Evolutionary conservation across 2,888 invertebrate genomes (phyloP), one percentile per base, ranked within the genome.

Genomic region (Graphium colonna): DNA sequence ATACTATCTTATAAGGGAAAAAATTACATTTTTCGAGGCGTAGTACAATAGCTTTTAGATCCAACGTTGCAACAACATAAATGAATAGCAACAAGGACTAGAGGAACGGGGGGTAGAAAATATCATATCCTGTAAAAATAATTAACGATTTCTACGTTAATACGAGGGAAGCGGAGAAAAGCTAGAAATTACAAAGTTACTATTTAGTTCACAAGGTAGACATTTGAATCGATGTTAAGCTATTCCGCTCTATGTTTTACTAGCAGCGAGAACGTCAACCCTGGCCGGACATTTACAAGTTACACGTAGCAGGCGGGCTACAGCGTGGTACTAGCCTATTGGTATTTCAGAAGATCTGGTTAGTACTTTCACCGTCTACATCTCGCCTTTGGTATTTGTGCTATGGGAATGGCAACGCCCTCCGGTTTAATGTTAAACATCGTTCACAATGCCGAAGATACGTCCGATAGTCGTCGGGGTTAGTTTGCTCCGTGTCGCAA

Each of bases 321-420:
- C 55, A 57, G 61, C 51, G 64, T 68, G 74, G 65, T 74, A 75
- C 77, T 74, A 69, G 67, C 67, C 65, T 68, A 71, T 74, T 67
- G 79, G 75, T 75, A 77, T 83, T 86, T 83, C 77, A 85, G 82
- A 69, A 73, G 71, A 75, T 71, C 71, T 69, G 68, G 69, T 68
- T 77, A 68, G 68, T 60, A 85, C 85, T 86, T 86, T 86, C 87
- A 79, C 85, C 85, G 73, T 75, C 82, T 78, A 77, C 73, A 72
- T 79, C 77, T 75, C 69, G 70, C 76, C 75, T 66, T 71, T 76
- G 80, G 80, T 80, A 84, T 85, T 84, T 77, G 77, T 79, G 81
- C 70, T 82, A 79, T 75, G 76, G 71, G 72, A 76, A 76, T 77
- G 73, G 73, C 67, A 50, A 57, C 60, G 67, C 67, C 67, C 67